A percentile compares a stretch with the other conserved stretches of the same genome.
These are phyloP conservation scores for Frankliniella fusca DNA, from an alignment of 2,888 invertebrate species.

Conservation along the genomic window DNA sequence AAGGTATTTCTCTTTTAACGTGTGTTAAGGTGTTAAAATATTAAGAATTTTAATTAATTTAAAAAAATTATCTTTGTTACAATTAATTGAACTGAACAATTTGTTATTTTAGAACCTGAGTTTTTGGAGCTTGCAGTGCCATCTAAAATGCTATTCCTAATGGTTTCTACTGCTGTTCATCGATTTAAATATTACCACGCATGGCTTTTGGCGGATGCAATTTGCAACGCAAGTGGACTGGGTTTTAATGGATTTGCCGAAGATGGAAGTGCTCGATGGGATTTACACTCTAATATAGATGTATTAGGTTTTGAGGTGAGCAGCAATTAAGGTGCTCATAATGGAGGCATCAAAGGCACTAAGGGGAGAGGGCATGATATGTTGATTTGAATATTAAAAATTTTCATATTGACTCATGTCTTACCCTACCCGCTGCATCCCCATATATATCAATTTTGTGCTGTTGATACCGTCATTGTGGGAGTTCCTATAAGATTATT, in stretches of 20 bases:
- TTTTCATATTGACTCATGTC: neutral
- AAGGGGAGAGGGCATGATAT: too few species aligned
- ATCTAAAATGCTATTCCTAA: conserved; percentile 70
- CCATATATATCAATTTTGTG: neutral
- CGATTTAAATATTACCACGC: conserved; percentile 95
- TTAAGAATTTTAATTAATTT: conserved; percentile 10
- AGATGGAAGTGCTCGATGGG: conserved; percentile 78
- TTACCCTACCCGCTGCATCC: neutral
- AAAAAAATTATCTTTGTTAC: neutral
- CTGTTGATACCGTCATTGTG: too few species aligned
- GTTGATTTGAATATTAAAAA: too few species aligned
- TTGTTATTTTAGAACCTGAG: conserved; percentile 54
- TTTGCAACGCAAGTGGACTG: conserved; percentile 91
- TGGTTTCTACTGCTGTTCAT: conserved; percentile 69
- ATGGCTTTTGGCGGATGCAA: conserved; percentile 92
- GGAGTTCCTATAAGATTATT: too few species aligned
- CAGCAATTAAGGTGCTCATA: too few species aligned
- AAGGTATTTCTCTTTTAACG: conserved; percentile 51
- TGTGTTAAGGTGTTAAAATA: conserved; percentile 31
- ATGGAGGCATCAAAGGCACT: too few species aligned
- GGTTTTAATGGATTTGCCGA: conserved; percentile 78
- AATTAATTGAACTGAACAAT: conserved; percentile 11
- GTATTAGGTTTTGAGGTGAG: conserved; percentile 81
- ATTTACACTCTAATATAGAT: conserved; percentile 87
- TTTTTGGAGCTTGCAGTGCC: conserved; percentile 58